Evolutionary conservation across 2,113 vertebrate species (phyloP).

Genomic region (Perognathus longimembris): DNA sequence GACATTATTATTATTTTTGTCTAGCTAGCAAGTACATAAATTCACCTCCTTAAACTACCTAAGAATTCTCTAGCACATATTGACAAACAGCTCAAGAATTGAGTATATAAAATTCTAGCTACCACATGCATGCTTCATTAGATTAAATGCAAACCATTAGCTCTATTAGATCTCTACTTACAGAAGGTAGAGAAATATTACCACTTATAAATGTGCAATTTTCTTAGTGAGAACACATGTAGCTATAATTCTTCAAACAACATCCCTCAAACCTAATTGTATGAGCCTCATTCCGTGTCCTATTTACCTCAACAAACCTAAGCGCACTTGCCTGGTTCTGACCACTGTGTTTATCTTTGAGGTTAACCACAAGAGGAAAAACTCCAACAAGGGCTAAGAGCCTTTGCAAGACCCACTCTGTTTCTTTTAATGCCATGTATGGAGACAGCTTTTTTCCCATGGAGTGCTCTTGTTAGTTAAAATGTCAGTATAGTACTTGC

Average conservation of each 20-base stretch:
- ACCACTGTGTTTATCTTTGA: constrained; percentile 78
- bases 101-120: constrained; percentile 53
- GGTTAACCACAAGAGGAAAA: constrained; percentile 79
- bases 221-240: constrained; percentile 54
- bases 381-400: constrained; percentile 77
- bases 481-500: constrained; percentile 50
- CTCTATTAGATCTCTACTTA: constrained; percentile 69
- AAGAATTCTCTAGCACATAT: constrained; percentile 68
- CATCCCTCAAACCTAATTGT: constrained; percentile 70
- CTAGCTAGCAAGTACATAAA: constrained; percentile 39
- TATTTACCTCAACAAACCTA: constrained; percentile 65
- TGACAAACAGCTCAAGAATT: constrained; percentile 61
- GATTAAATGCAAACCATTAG: constrained; percentile 76
- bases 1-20: not conserved
- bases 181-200: constrained; percentile 69
- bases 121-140: constrained; percentile 78
- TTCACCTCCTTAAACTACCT: constrained; percentile 14
- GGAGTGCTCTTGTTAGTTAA: constrained; percentile 36
- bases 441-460: constrained; percentile 59
- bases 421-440: constrained; percentile 57
- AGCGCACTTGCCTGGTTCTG: constrained; percentile 76
- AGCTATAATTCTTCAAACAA: constrained; percentile 75
- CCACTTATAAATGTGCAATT: constrained; percentile 58
- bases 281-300: constrained; percentile 75
- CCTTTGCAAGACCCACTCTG: constrained; percentile 69